phyloP scores from a whole-genome alignment of 2,797 vertebrate genomes.

The Yasuhikotakia modesta region DNA sequence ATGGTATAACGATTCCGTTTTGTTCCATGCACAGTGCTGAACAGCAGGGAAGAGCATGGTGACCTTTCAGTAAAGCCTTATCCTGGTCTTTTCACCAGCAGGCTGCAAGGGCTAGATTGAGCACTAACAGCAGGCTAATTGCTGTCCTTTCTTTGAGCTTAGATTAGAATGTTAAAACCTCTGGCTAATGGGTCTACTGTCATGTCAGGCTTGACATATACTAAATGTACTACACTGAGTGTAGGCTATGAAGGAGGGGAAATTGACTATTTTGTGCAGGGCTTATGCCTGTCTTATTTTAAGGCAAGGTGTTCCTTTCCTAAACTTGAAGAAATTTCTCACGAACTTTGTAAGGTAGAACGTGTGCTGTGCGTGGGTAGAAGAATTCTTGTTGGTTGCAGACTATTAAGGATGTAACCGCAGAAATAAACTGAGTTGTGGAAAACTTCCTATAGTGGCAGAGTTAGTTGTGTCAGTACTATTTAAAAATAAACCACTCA shows the following conservation, averaged over 20 bases:
- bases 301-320: not conserved
- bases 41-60: slow-evolving; percentile 17
- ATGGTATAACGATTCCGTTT: not conserved
- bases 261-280: not conserved
- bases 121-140: slow-evolving; percentile 51
- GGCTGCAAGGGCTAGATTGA: slow-evolving; percentile 32
- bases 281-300: not conserved
- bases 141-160: slow-evolving; percentile 28
- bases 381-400: not conserved
- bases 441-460: not conserved
- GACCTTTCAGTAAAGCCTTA: slow-evolving; percentile 34
- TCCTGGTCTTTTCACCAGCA: slow-evolving; percentile 30
- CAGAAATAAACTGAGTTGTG: not conserved
- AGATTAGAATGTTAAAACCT: slow-evolving; percentile 38
- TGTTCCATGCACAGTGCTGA: not conserved
- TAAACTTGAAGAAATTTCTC: not conserved
- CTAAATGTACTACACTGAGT: slow-evolving; percentile 10
- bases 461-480: not conserved
- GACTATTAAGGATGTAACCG: not conserved
- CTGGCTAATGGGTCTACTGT: slow-evolving; percentile 32
- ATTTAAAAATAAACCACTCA: not conserved
- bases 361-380: not conserved
- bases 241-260: not conserved
- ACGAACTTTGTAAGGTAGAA: slow-evolving; percentile 8
- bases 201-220: slow-evolving; percentile 28